Evolutionary conservation across 2,888 invertebrate genomes (phyloP).

Genomic region (Scaptomyza reducta): DNA sequence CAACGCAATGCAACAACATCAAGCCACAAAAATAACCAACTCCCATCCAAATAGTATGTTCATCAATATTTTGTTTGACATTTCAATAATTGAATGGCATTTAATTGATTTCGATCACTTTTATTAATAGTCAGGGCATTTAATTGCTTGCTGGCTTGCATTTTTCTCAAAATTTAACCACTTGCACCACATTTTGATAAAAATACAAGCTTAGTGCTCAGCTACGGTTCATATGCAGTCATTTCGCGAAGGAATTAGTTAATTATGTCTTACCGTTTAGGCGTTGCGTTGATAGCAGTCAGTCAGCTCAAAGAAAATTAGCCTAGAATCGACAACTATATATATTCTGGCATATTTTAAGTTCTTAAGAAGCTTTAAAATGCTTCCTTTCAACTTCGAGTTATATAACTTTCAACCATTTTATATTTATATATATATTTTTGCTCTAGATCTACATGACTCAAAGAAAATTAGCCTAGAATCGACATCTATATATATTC

Average conservation of each 20-base stretch:
- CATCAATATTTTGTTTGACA: slow-evolving; percentile 20
- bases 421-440: too few species aligned
- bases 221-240: too few species aligned
- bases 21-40: slow-evolving; percentile 39
- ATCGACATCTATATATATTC: too few species aligned
- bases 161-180: too few species aligned
- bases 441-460: too few species aligned
- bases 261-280: not conserved
- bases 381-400: not conserved
- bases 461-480: too few species aligned
- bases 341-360: not conserved
- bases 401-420: not conserved
- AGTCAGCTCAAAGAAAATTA: not conserved
- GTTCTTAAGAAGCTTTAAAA: not conserved
- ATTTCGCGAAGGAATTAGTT: not conserved
- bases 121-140: not conserved
- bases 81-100: slow-evolving; percentile 31
- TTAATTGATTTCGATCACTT: slow-evolving; percentile 2
- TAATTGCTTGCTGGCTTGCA: not conserved
- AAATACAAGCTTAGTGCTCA: too few species aligned
- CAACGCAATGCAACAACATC: slow-evolving; percentile 29
- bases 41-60: not conserved
- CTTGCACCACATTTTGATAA: too few species aligned
- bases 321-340: too few species aligned
- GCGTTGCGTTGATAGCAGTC: not conserved